Evolutionary conservation across 2,113 vertebrate genomes (phyloP).

Genomic region (Elanoides forficatus): DNA sequence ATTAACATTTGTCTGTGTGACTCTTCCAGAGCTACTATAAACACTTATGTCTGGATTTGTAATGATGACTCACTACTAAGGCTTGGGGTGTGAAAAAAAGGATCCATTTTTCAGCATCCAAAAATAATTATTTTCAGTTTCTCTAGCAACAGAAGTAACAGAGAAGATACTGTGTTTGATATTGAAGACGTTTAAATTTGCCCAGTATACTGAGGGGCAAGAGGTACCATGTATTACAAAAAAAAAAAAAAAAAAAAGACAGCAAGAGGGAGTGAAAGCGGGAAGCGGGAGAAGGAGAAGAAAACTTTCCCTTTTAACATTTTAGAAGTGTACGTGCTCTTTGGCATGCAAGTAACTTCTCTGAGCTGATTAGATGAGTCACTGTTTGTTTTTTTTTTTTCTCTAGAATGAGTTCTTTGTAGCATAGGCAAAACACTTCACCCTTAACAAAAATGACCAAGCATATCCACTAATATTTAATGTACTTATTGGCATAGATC

Average conservation of each 20-base stretch:
- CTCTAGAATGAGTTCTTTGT: not conserved
- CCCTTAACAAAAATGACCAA: not conserved
- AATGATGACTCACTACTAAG: not conserved
- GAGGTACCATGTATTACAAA: not conserved
- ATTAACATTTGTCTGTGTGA: not conserved
- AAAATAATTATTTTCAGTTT: constrained; percentile 26
- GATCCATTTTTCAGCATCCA: not conserved
- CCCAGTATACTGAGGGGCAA: not conserved
- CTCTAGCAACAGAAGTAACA: not conserved
- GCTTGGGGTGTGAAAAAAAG: not conserved
- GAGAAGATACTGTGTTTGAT: not conserved
- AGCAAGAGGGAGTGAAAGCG: not conserved
- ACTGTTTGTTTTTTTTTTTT: not conserved
- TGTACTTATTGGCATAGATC: constrained; percentile 14
- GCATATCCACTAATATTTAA: not conserved
- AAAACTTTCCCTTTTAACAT: not conserved
- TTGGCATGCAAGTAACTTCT: constrained; percentile 19
- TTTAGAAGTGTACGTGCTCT: not conserved
- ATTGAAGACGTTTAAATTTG: not conserved
- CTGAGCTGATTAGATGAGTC: constrained; percentile 21
- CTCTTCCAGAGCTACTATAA: constrained; percentile 21
- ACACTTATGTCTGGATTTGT: constrained; percentile 22
- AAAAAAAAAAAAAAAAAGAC: not conserved
- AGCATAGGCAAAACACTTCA: constrained; percentile 10
- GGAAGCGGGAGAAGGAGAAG: not conserved